These are phyloP conservation scores for Drosophila vallismaia DNA, from an alignment of 2,888 invertebrate species.

Conservation along the genomic window DNA sequence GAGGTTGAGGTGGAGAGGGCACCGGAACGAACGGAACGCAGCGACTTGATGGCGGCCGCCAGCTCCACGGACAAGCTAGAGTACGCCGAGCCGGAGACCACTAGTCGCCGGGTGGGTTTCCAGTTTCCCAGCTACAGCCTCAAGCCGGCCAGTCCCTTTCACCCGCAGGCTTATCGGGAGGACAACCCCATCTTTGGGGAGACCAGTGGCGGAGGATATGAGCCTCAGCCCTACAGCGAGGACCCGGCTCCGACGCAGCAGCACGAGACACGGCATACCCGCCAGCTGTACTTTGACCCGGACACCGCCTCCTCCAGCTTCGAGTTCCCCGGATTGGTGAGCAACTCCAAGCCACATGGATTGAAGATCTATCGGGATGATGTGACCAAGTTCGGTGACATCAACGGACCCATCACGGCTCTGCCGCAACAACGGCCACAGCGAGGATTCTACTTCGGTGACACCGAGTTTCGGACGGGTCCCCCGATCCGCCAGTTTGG, in stretches of 20 bases:
- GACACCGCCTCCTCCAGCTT: constrained; percentile 74
- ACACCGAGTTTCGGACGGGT: constrained; percentile 80
- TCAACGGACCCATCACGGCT: constrained; percentile 83
- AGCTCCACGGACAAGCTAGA: constrained; percentile 62
- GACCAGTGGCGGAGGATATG: constrained; percentile 69
- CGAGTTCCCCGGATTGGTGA: constrained; percentile 81
- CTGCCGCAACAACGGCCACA: constrained; percentile 81
- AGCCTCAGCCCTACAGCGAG: constrained; percentile 78
- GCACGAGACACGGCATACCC: constrained; percentile 79
- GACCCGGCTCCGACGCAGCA: constrained; percentile 61
- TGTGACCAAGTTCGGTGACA: constrained; percentile 84
- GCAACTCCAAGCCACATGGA: constrained; percentile 81
- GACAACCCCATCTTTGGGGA: constrained; percentile 82
- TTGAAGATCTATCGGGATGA: constrained; percentile 82
- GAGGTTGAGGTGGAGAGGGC: constrained; percentile 3
- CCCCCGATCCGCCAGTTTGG: constrained; percentile 70
- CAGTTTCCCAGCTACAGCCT: constrained; percentile 83
- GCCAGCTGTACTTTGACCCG: constrained; percentile 79
- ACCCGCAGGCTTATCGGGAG: constrained; percentile 83
- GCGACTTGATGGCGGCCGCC: constrained; percentile 63
- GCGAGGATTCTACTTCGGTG: constrained; percentile 81
- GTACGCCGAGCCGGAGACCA: constrained; percentile 74
- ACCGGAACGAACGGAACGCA: constrained; percentile 76
- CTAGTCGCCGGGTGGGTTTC: constrained; percentile 83
- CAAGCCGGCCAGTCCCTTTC: constrained; percentile 82